Conservation (phyloP, 2,888 invertebrate species). For the Callimorpha dominula region DNA sequence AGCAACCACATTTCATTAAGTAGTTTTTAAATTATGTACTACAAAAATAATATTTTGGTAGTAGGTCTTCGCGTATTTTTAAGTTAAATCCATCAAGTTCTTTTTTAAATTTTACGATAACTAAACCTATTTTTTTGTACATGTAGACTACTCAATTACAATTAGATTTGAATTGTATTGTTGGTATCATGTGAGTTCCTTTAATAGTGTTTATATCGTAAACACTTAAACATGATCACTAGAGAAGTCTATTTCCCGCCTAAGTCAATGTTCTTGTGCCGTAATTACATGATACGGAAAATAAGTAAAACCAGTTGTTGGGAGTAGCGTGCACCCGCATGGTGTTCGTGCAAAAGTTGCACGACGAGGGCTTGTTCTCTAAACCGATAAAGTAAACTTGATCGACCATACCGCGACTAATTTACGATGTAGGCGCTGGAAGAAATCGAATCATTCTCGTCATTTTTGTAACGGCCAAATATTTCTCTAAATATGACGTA, state of each 20-base stretch:
- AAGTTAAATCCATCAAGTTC: background rate
- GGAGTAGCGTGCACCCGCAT: constrained; percentile 59
- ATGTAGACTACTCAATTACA: background rate
- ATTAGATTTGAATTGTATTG: no score
- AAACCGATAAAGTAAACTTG: constrained; percentile 47
- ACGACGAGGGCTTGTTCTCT: constrained; percentile 51
- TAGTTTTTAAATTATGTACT: background rate
- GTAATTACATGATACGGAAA: constrained; percentile 71
- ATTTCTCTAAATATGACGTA: background rate
- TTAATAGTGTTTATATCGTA: background rate
- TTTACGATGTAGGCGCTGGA: constrained; percentile 35
- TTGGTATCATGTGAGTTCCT: background rate
- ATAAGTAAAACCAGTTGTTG: constrained; percentile 67
- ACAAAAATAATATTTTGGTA: background rate
- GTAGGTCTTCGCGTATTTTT: background rate
- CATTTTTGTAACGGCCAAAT: background rate
- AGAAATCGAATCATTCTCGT: constrained; percentile 10
- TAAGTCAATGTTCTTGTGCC: constrained; percentile 60
- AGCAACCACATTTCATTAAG: background rate
- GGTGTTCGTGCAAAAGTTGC: constrained; percentile 55
- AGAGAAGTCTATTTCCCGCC: constrained; percentile 36
- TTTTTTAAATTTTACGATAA: no score
- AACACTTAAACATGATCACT: constrained; percentile 16
- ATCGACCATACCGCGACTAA: constrained; percentile 39
- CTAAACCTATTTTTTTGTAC: no score